Percentiles rank a stretch among this genome's conserved stretches.
phyloP scores from a whole-genome alignment of 2,888 invertebrate species.

The Dolichomitus sp. region DNA sequence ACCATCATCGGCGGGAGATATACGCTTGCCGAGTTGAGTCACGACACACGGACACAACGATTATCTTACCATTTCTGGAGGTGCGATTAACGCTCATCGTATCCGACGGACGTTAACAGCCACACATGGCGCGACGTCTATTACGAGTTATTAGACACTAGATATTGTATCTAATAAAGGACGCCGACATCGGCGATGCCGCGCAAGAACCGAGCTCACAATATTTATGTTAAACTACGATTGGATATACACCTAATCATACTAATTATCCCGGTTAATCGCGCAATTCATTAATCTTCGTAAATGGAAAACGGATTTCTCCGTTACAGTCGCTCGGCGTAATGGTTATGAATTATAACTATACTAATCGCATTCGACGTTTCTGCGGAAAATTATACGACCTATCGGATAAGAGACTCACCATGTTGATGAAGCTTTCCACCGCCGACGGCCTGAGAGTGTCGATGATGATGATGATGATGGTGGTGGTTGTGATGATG shows the following conservation, averaged over 20 bases:
- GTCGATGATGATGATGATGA: slow-evolving; percentile 85
- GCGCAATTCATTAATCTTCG: slow-evolving; percentile 50
- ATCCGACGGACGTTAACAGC: slow-evolving; percentile 48
- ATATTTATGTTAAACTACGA: slow-evolving; percentile 42
- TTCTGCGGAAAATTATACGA: background rate
- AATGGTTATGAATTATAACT: slow-evolving; percentile 18
- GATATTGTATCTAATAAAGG: slow-evolving; percentile 18
- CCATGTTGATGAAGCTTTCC: slow-evolving; percentile 83
- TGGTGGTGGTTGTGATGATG: slow-evolving; percentile 84
- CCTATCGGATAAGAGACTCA: slow-evolving; percentile 70
- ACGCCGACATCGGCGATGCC: slow-evolving; percentile 24
- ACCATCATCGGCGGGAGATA: slow-evolving; percentile 51
- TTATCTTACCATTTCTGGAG: slow-evolving; percentile 26
- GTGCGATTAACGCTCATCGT: slow-evolving; percentile 38
- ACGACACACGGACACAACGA: slow-evolving; percentile 21
- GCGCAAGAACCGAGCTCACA: background rate
- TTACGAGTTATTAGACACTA: slow-evolving; percentile 52
- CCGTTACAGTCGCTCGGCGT: background rate
- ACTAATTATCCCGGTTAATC: slow-evolving; percentile 54
- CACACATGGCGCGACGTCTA: slow-evolving; percentile 41
- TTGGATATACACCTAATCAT: slow-evolving; percentile 37
- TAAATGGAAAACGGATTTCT: background rate
- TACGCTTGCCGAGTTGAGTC: background rate
- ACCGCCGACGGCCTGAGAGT: slow-evolving; percentile 81
- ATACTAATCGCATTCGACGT: slow-evolving; percentile 9